Evolutionary conservation across 2,113 vertebrate species (phyloP), one percentile per base, ranked within the genome.

Genomic region (Syrmaticus mikado): DNA sequence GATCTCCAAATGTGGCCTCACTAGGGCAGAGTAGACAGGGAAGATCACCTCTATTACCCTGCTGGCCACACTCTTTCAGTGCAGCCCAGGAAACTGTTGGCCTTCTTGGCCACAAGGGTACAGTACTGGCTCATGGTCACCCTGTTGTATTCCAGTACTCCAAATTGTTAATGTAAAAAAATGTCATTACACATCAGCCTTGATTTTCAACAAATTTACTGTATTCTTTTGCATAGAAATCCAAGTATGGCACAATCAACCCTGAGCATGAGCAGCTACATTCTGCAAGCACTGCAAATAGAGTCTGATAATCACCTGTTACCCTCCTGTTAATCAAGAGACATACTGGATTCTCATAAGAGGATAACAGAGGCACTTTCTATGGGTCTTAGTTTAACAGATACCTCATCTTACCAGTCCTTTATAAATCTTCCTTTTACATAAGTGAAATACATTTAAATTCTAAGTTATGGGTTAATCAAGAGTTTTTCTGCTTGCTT

Each of bases 201-300:
- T 2, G 16, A 28, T 34, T 61, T 61, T 11, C 28, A 57, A 7
- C n/a, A 53, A 73, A 27, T 22, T 20, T 57, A 0, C 2, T 20
- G 3, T 13, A 32, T 16, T 3, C 11, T 61, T 58, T 27, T 15
- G 38, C 11, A 48, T 41, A 21, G 61, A 60, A 75, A 38, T 8
- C 7, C 41, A 71, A 10, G 9, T 14, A 7, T 4, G 43, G 13
- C 32, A 38, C 25, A 70, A 11, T 32, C 38, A 85, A 8, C 7
- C 21, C 22, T 8, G 8, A 0, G 1, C 41, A 78, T 20, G 57
- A 74, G n/a, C 32, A 75, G 24, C 27, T 43, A 11, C 0, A 0
- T 27, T 68, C 34, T 22, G 27, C 19, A 55, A 43, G 41, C 10
- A 2, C 15, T 2, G 0, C 0, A 0, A 25, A 19, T 34, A 8